Evolutionary conservation across 2,797 vertebrate species (phyloP).

Genomic region (Enteromius radiatus): DNA sequence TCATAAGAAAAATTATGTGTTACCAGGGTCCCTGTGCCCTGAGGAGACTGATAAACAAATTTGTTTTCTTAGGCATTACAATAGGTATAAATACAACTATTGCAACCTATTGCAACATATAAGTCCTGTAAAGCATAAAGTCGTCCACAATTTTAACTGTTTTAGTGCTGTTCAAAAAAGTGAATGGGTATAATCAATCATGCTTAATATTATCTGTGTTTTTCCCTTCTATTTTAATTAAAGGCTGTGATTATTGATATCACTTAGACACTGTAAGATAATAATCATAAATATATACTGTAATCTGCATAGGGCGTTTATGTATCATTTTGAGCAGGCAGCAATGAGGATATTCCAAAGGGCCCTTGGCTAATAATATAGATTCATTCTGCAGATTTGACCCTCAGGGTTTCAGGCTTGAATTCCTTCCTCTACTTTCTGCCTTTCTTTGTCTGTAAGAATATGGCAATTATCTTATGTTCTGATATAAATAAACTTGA

Average conservation of each 20-base stretch:
- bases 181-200: background rate
- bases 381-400: background rate
- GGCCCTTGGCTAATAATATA: conserved; percentile 1
- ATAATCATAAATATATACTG: background rate
- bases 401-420: background rate
- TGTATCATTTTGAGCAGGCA: background rate
- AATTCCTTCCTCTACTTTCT: background rate
- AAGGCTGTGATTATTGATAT: background rate
- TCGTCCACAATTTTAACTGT: background rate
- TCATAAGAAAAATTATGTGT: background rate
- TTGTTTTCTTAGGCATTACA: background rate
- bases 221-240: background rate
- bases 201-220: background rate
- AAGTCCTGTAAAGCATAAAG: background rate
- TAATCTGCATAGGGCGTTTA: background rate
- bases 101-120: background rate
- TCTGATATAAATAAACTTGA: background rate
- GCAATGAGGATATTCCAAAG: background rate
- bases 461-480: background rate
- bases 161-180: background rate
- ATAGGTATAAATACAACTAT: background rate
- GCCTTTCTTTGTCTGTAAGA: background rate
- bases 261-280: background rate
- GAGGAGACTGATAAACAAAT: background rate
- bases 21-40: background rate